phyloP scores from a whole-genome alignment of 2,888 invertebrate genomes.

The Horisme vitalbata region DNA sequence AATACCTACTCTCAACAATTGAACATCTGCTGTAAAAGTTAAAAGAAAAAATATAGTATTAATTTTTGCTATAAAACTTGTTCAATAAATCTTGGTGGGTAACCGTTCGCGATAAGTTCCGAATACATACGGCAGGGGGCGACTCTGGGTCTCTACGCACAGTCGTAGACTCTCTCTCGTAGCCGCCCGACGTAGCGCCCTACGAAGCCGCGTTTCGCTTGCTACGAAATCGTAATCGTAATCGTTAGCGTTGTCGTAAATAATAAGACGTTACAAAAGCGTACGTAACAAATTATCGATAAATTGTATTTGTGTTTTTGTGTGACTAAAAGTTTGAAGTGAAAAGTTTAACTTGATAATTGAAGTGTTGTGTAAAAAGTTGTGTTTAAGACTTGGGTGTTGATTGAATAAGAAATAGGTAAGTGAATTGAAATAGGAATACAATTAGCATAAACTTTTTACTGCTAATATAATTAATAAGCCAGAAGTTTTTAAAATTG shows the following conservation, averaged over 20 bases:
- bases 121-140: constrained; percentile 40
- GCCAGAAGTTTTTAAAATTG: too few relatives aligned
- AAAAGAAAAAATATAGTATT: constrained; percentile 27
- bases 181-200: constrained; percentile 39
- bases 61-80: constrained; percentile 37
- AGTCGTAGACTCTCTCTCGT: constrained; percentile 45
- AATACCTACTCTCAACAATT: constrained; percentile 22
- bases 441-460: too few relatives aligned
- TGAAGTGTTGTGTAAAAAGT: constrained; percentile 27
- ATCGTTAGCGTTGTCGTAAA: background rate
- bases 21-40: constrained; percentile 30
- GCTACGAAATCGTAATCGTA: constrained; percentile 5
- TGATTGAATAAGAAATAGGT: constrained; percentile 22
- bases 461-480: too few relatives aligned
- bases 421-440: too few relatives aligned
- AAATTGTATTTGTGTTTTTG: constrained; percentile 1
- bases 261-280: background rate
- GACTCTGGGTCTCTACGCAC: constrained; percentile 37
- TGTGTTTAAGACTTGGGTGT: constrained; percentile 16
- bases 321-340: constrained; percentile 21
- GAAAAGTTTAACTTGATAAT: constrained; percentile 27
- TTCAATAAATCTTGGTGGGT: constrained; percentile 39
- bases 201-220: constrained; percentile 26
- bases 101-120: constrained; percentile 39
- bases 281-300: background rate